Evolutionary conservation across 2,797 vertebrate species (phyloP).

Genomic region (Ispidina lecontei): DNA sequence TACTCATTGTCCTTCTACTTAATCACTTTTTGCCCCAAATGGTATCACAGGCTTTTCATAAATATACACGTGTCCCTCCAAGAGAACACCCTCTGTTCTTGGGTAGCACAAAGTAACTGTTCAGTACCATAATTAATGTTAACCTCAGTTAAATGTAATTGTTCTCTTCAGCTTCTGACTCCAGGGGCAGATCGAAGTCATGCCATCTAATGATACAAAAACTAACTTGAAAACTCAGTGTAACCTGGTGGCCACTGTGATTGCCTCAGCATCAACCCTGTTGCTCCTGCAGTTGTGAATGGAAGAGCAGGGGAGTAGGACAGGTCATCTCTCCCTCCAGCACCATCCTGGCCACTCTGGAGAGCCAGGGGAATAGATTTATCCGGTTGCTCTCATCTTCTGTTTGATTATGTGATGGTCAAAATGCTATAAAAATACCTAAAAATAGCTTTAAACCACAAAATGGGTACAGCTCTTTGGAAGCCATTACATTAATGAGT

Average conservation of each 20-base stretch:
- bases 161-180: not conserved
- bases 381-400: not conserved
- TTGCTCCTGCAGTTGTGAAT: not conserved
- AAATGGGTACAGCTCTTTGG: constrained; percentile 15
- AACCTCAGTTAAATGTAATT: not conserved
- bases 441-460: constrained; percentile 24
- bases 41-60: not conserved
- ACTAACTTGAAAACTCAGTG: not conserved
- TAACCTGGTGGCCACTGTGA: not conserved
- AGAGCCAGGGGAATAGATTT: not conserved
- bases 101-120: not conserved
- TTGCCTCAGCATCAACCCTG: not conserved
- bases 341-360: not conserved
- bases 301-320: not conserved
- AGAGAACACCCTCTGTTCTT: not conserved
- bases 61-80: not conserved
- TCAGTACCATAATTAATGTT: not conserved
- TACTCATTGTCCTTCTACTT: not conserved
- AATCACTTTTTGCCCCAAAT: not conserved
- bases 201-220: too few species aligned
- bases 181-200: not conserved
- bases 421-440: not conserved
- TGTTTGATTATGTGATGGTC: not conserved
- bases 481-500: constrained; percentile 38
- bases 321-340: not conserved